A percentile compares a stretch with the other conserved stretches of the same genome.
Conservation (phyloP, 2,888 invertebrate species). For the Colostygia pectinataria region DNA sequence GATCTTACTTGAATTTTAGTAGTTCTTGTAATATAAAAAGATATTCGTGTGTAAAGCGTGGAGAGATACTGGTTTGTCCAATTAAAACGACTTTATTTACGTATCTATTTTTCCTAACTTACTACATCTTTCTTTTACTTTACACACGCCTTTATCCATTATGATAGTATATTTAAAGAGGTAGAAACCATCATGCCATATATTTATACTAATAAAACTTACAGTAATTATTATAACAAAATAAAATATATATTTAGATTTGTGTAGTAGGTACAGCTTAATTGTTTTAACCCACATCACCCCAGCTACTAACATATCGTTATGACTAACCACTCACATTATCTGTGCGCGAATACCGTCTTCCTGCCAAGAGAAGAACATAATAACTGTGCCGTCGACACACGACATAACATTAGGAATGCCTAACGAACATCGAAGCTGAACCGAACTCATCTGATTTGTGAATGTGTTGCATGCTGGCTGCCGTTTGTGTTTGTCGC, state of each 20-base stretch:
- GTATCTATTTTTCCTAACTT: not conserved
- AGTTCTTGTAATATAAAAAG: slow-evolving; percentile 19
- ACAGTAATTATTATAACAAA: slow-evolving; percentile 11
- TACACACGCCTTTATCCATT: slow-evolving; percentile 22
- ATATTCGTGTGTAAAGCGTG: slow-evolving; percentile 25
- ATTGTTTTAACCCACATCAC: slow-evolving; percentile 47
- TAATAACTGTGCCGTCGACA: slow-evolving; percentile 63
- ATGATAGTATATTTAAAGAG: slow-evolving; percentile 11
- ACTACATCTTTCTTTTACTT: not conserved
- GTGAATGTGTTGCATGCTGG: slow-evolving; percentile 80
- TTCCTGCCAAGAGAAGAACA: slow-evolving; percentile 73
- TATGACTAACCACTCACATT: slow-evolving; percentile 45
- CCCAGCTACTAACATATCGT: slow-evolving; percentile 39
- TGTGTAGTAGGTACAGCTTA: slow-evolving; percentile 44
- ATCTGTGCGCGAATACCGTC: slow-evolving; percentile 75
- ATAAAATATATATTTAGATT: slow-evolving; percentile 4
- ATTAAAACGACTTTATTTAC: not conserved
- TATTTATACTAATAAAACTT: no score
- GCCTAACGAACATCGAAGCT: slow-evolving; percentile 73
- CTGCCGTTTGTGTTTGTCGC: slow-evolving; percentile 73
- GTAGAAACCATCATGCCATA: slow-evolving; percentile 20
- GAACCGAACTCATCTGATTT: slow-evolving; percentile 60
- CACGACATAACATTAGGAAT: slow-evolving; percentile 68
- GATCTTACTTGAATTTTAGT: slow-evolving; percentile 33
- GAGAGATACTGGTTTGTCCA: slow-evolving; percentile 2